Evolutionary conservation across 2,797 vertebrate genomes (phyloP).

Genomic region (Myripristis jacobus): DNA sequence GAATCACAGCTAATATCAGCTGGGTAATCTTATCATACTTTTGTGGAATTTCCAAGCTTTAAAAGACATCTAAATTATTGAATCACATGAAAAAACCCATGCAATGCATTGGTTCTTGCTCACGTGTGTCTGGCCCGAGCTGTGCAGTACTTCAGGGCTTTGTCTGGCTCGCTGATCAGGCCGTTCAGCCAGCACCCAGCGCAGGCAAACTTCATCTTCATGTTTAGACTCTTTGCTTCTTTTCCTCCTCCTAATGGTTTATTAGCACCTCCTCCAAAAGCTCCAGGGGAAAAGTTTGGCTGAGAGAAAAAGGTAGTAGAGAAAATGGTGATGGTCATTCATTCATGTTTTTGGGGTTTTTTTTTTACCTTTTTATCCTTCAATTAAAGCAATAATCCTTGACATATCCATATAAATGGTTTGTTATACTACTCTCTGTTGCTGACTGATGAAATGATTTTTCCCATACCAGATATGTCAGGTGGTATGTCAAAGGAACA

Average conservation of each 20-base stretch:
- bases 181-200: constrained; percentile 90
- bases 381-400: too few species aligned
- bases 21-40: too few species aligned
- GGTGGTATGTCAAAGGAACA: too few species aligned
- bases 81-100: neutral
- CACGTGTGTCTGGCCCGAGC: constrained; percentile 93
- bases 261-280: constrained; percentile 22
- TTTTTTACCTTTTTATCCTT: too few species aligned
- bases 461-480: too few species aligned
- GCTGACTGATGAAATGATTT: too few species aligned
- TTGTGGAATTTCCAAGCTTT: too few species aligned
- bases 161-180: constrained; percentile 90
- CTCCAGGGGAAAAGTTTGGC: constrained; percentile 38
- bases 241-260: constrained; percentile 49
- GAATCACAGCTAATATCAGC: too few species aligned
- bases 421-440: too few species aligned
- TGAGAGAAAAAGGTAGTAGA: neutral
- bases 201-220: constrained; percentile 95
- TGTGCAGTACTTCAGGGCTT: constrained; percentile 90
- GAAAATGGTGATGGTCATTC: neutral
- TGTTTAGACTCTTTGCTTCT: constrained; percentile 76
- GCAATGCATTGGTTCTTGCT: constrained; percentile 47
- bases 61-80: too few species aligned
- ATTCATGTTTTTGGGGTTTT: too few species aligned
- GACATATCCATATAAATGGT: too few species aligned